Conservation (phyloP, 2,888 invertebrate genomes). For the Chymomyza amoena region DNA sequence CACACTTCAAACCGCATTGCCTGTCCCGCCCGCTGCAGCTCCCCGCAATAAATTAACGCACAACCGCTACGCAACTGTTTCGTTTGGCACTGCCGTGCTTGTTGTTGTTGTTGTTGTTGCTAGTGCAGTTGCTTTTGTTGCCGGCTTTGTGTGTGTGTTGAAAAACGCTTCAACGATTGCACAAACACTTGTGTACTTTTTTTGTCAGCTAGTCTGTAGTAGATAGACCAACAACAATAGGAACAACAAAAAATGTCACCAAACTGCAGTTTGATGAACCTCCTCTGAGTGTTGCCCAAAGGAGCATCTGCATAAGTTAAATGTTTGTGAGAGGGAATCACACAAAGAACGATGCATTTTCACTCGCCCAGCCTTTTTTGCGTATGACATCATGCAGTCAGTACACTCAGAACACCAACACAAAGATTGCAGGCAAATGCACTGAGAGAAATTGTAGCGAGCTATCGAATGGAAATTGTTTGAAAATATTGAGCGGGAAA, state of each 20-base stretch:
- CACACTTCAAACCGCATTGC: neutral
- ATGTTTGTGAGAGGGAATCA: conserved; percentile 23
- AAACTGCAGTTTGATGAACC: conserved; percentile 63
- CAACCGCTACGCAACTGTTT: neutral
- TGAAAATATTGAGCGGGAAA: no score
- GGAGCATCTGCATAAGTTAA: neutral
- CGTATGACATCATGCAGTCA: conserved; percentile 11
- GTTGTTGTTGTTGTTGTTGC: conserved; percentile 11
- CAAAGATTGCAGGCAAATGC: conserved; percentile 10
- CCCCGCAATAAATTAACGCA: conserved; percentile 5
- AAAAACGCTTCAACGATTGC: neutral
- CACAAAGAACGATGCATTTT: neutral
- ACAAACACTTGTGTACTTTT: conserved; percentile 64
- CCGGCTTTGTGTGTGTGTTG: conserved; percentile 28
- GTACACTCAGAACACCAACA: conserved; percentile 29
- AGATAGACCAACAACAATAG: conserved; percentile 5
- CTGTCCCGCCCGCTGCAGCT: conserved; percentile 21
- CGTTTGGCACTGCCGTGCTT: neutral
- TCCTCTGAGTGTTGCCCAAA: conserved; percentile 9
- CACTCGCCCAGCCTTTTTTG: conserved; percentile 10
- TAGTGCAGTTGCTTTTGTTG: conserved; percentile 4
- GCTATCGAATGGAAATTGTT: no score
- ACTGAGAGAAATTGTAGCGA: neutral
- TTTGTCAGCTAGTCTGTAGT: neutral
- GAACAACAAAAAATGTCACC: neutral